These are phyloP conservation scores for Stictonetta naevosa DNA, from an alignment of 2,113 vertebrate genomes.

Conservation along the genomic window DNA sequence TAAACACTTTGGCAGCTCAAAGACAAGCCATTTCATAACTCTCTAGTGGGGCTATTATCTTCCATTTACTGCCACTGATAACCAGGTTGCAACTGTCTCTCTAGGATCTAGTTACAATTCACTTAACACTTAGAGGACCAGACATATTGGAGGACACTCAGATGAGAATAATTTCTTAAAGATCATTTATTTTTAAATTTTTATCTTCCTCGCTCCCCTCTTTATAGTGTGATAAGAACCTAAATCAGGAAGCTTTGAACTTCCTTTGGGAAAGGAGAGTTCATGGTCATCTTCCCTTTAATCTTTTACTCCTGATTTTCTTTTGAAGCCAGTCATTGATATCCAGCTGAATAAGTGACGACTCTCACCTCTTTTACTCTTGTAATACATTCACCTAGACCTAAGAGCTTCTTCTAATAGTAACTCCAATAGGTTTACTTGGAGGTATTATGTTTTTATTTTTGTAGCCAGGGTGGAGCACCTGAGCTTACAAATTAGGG, in stretches of 20 bases:
- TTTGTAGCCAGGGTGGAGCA: background rate
- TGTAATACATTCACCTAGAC: conserved; percentile 19
- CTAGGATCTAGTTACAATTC: conserved; percentile 81
- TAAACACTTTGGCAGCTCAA: conserved; percentile 92
- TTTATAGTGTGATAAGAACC: conserved; percentile 65
- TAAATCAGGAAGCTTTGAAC: conserved; percentile 61
- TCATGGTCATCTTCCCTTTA: conserved; percentile 67
- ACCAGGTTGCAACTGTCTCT: conserved; percentile 84
- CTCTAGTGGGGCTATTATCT: conserved; percentile 88
- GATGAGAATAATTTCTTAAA: conserved; percentile 58
- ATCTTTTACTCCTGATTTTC: conserved; percentile 56
- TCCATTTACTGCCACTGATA: conserved; percentile 91
- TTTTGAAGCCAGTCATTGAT: conserved; percentile 65
- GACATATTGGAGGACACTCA: conserved; percentile 54
- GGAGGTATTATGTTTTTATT: background rate
- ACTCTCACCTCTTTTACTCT: conserved; percentile 27
- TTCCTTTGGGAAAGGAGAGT: conserved; percentile 60
- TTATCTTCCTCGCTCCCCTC: conserved; percentile 70
- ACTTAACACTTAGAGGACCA: conserved; percentile 82
- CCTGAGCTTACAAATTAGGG: conserved; percentile 3
- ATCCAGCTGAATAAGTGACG: conserved; percentile 46
- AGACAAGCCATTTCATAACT: conserved; percentile 90
- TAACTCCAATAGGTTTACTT: conserved; percentile 24
- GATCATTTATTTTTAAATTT: conserved; percentile 76
- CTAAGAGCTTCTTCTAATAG: conserved; percentile 38